These are phyloP conservation scores for Ichneumoninae sp. DNA, from an alignment of 2,888 invertebrate species.

Conservation along the genomic window DNA sequence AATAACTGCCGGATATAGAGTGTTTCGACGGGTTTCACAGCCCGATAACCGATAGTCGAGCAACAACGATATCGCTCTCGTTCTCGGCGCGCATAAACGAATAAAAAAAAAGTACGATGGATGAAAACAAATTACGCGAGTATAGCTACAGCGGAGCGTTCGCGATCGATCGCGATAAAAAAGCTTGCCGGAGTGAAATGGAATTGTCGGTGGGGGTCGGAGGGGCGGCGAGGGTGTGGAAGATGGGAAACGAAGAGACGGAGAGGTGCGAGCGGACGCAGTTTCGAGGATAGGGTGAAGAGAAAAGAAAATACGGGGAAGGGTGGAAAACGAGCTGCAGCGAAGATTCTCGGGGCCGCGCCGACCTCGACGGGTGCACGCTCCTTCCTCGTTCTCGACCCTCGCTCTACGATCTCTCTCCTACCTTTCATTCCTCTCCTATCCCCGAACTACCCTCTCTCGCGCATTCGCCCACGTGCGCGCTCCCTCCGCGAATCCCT, in stretches of 20 bases:
- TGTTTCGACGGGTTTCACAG: not conserved
- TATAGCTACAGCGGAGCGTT: not conserved
- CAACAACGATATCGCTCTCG: not conserved
- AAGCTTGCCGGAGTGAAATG: slow-evolving; percentile 32
- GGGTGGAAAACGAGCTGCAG: slow-evolving; percentile 33
- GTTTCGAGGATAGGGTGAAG: slow-evolving; percentile 22
- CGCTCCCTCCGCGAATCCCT: slow-evolving; percentile 34
- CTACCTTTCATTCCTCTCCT: slow-evolving; percentile 33
- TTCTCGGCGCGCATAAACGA: not conserved
- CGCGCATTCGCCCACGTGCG: slow-evolving; percentile 35
- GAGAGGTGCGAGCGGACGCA: slow-evolving; percentile 30
- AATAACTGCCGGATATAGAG: not conserved
- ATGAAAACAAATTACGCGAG: slow-evolving; percentile 9
- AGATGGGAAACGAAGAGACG: slow-evolving; percentile 45
- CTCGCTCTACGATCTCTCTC: slow-evolving; percentile 42
- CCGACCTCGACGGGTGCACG: slow-evolving; percentile 67
- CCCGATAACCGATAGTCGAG: not conserved
- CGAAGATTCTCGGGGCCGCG: slow-evolving; percentile 66
- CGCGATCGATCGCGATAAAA: not conserved
- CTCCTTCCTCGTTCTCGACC: slow-evolving; percentile 71
- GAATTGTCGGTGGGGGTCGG: slow-evolving; percentile 19
- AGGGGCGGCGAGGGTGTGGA: slow-evolving; percentile 25
- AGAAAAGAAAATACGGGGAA: slow-evolving; percentile 24
- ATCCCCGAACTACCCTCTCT: slow-evolving; percentile 41
- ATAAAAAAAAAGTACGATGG: not conserved